A percentile compares a stretch with the other conserved stretches of the same genome.
Conservation (phyloP, 2,888 invertebrate species). For the Erebia ligea region DNA sequence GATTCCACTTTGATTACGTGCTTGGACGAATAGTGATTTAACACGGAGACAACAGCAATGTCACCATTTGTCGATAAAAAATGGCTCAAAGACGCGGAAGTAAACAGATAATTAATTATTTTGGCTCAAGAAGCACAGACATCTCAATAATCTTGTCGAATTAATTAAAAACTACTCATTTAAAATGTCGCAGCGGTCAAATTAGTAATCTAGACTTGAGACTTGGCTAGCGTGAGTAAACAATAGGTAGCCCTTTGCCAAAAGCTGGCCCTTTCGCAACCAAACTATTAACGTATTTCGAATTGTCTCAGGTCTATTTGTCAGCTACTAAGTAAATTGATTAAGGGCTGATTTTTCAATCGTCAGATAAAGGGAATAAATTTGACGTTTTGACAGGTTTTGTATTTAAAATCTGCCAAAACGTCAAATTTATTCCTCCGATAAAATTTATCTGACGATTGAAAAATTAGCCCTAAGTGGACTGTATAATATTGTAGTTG, state of each 20-base stretch:
- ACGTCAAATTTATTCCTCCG: too few species aligned
- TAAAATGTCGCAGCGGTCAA: slow-evolving; percentile 35
- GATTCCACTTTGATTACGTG: too few species aligned
- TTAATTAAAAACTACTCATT: slow-evolving; percentile 18
- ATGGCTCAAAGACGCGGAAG: slow-evolving; percentile 2
- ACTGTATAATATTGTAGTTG: background rate
- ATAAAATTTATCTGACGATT: too few species aligned
- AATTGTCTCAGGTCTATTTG: slow-evolving; percentile 32
- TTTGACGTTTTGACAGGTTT: too few species aligned
- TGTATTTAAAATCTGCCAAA: too few species aligned
- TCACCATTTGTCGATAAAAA: background rate
- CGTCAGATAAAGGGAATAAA: too few species aligned
- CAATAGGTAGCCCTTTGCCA: slow-evolving; percentile 38
- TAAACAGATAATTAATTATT: slow-evolving; percentile 3
- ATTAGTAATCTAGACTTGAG: slow-evolving; percentile 38
- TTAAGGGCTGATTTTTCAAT: too few species aligned
- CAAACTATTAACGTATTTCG: slow-evolving; percentile 42
- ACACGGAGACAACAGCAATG: too few species aligned
- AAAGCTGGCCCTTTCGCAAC: slow-evolving; percentile 37
- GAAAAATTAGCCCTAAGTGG: too few species aligned
- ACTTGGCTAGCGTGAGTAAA: slow-evolving; percentile 39
- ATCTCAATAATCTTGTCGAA: slow-evolving; percentile 14
- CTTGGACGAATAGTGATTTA: too few species aligned
- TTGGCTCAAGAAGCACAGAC: slow-evolving; percentile 17
- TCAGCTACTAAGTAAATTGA: slow-evolving; percentile 21